A percentile compares a stretch with the other conserved stretches of the same genome.
Conservation (phyloP, 2,113 vertebrate species). For the Xenus cinereus region DNA sequence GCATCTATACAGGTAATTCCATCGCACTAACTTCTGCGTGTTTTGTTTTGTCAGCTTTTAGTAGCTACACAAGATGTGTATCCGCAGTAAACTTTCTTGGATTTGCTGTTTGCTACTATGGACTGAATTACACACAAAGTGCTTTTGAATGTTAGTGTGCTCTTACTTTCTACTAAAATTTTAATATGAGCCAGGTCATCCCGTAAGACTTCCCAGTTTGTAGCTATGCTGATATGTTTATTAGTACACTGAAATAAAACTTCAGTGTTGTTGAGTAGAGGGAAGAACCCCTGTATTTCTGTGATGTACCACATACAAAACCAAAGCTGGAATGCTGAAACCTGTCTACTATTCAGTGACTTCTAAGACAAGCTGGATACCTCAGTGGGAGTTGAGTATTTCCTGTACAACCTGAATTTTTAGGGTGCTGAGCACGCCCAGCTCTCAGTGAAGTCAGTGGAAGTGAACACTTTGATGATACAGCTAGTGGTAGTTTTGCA, state of each 20-base stretch:
- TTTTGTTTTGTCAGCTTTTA: not conserved
- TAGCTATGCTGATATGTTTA: not conserved
- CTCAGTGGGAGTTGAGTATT: not conserved
- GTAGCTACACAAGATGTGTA: not conserved
- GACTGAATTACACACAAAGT: not conserved
- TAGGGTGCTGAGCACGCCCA: not conserved
- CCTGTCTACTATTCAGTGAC: not conserved
- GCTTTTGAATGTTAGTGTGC: not conserved
- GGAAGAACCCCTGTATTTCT: not conserved
- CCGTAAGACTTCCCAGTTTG: not conserved
- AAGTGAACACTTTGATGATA: not conserved
- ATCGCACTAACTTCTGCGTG: fast-evolving
- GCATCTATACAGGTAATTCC: conserved; percentile 92
- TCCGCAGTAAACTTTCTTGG: not conserved
- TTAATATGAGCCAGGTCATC: not conserved
- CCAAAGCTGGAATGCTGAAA: not conserved
- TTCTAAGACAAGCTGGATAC: not conserved
- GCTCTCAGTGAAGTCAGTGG: not conserved
- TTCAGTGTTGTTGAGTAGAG: not conserved
- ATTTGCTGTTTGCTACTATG: not conserved
- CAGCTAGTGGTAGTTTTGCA: not conserved
- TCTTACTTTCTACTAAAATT: not conserved
- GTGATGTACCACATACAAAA: not conserved
- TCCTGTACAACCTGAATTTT: not conserved
- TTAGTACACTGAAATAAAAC: not conserved